Evolutionary conservation across 2,888 invertebrate genomes (phyloP), one percentile per base, ranked within the genome.

Genomic region (Nymphalis urticae): DNA sequence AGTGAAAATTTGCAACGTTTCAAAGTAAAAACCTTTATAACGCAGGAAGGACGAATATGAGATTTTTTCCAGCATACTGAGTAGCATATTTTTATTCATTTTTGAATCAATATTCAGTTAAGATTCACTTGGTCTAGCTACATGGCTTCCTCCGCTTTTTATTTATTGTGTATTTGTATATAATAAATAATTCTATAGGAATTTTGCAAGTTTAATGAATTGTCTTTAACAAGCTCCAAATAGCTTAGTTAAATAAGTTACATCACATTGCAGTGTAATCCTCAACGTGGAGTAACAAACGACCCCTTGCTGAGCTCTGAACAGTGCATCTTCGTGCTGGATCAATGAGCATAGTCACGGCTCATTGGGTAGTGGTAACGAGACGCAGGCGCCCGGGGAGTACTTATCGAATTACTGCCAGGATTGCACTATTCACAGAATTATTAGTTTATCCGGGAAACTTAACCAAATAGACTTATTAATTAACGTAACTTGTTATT

Each of bases 351-450:
- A 36, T 3, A 56, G 66, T 62, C 62, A 54, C 66, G 54, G 66
- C 32, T 48, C 54, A 61, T 60, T 61, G 66, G 36, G 27, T 47
- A 19, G 53, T 53, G 64, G 48, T 48, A 48, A 48, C 66, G 56
- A 60, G 68, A 48, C 61, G 64, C 60, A 53, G 68, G 32, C 61
- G 61, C 51, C 61, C 64, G 24, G 64, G 64, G 61, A 69, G 42
- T 56, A 48, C 42, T 69, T 69, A 69, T 64, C 56, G 53, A 64
- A 56, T 61, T 65, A 69, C 61, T 53, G 42, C 48, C 56, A 54
- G 42, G 60, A 64, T 69, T 19, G 62, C 24, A 42, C 62, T 36
- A 61, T 47, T 66, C 54, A 21, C 17, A 54, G 56, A 47, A 61
- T 54, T 51, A 65, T 65, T 19, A 42, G 66, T 48, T 56, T 62